A percentile compares a stretch with the other conserved stretches of the same genome.
These are phyloP conservation scores for Entomobrya multifasciata DNA, from an alignment of 2,888 invertebrate species.

Conservation along the genomic window DNA sequence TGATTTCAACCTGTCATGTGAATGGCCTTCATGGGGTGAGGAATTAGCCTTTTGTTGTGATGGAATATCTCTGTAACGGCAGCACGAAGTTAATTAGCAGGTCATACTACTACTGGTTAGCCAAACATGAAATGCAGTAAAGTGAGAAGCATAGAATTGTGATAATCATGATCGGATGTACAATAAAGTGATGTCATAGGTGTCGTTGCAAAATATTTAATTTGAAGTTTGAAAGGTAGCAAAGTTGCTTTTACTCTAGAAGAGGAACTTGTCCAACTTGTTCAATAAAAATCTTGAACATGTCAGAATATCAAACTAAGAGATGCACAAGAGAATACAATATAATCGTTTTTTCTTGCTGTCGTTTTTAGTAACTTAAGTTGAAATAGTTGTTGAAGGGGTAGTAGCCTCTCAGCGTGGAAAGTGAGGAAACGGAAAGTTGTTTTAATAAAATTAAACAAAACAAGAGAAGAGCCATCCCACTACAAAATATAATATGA, in stretches of 20 bases:
- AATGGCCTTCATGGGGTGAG: too few relatives aligned
- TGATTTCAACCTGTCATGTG: conserved; percentile 33
- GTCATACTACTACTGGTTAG: too few relatives aligned
- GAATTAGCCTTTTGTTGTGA: too few relatives aligned
- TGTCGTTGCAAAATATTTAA: not conserved
- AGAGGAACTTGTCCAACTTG: conserved; percentile 47
- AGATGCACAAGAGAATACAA: not conserved
- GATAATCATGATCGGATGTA: not conserved
- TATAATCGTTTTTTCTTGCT: not conserved
- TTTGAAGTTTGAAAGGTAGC: not conserved
- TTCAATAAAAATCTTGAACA: conserved; percentile 49
- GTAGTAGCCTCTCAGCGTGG: conserved; percentile 39
- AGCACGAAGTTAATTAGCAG: too few relatives aligned
- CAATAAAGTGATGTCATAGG: conserved; percentile 50
- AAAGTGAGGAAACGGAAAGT: conserved; percentile 68
- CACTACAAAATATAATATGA: not conserved
- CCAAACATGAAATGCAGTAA: not conserved
- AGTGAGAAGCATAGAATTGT: too few relatives aligned
- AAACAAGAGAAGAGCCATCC: conserved; percentile 2
- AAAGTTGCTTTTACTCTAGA: conserved; percentile 25
- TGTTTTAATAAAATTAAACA: conserved; percentile 21
- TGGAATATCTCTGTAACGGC: too few relatives aligned
- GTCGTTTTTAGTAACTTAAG: not conserved
- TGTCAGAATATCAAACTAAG: conserved; percentile 30
- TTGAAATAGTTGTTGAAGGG: not conserved